These are phyloP conservation scores for Keiferia lycopersicella DNA, from an alignment of 2,888 invertebrate species.

Conservation along the genomic window DNA sequence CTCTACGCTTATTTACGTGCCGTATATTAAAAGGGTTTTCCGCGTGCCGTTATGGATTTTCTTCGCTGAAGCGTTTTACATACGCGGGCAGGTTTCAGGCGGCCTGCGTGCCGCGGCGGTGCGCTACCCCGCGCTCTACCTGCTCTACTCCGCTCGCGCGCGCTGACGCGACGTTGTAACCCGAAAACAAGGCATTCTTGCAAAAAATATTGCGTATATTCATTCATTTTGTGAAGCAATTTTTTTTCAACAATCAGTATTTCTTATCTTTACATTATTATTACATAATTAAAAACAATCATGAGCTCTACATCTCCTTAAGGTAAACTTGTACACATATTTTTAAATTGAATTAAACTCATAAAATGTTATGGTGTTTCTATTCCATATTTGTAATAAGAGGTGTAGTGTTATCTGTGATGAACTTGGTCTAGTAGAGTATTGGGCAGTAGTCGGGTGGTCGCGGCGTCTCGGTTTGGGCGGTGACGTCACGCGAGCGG, in stretches of 20 bases:
- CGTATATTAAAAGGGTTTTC: slow-evolving; percentile 82
- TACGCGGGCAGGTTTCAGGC: slow-evolving; percentile 45
- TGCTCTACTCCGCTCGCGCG: neutral
- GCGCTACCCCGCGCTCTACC: slow-evolving; percentile 26
- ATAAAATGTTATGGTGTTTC: too few relatives aligned
- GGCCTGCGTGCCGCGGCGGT: slow-evolving; percentile 22
- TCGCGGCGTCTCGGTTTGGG: slow-evolving; percentile 21
- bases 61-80: slow-evolving; percentile 68
- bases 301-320: neutral
- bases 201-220: slow-evolving; percentile 22
- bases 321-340: neutral
- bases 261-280: neutral
- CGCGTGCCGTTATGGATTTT: slow-evolving; percentile 80
- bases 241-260: slow-evolving; percentile 9
- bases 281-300: neutral
- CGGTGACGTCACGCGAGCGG: slow-evolving; percentile 33
- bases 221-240: slow-evolving; percentile 23
- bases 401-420: neutral
- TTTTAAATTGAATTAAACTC: neutral
- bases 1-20: slow-evolving; percentile 74
- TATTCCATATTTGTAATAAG: too few relatives aligned
- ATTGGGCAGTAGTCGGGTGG: neutral
- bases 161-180: neutral
- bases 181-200: neutral
- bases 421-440: slow-evolving; percentile 14